Conservation (phyloP, 2,797 vertebrate species). For the Poeciliopsis infans region DNA sequence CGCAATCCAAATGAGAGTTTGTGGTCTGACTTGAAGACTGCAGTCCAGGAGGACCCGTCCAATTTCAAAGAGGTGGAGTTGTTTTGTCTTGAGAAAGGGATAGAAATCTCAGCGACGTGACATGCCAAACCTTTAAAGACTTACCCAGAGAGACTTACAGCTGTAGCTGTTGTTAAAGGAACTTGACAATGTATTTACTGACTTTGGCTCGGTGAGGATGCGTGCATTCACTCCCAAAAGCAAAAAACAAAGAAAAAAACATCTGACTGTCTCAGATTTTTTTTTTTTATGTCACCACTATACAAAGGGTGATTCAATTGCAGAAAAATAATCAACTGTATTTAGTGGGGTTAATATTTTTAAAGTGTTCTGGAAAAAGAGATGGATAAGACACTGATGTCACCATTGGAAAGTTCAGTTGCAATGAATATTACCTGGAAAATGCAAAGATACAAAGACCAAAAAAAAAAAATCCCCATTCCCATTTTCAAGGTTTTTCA, state of each 20-base stretch:
- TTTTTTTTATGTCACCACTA: neutral
- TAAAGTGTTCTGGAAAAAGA: neutral
- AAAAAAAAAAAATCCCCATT: neutral
- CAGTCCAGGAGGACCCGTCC: neutral
- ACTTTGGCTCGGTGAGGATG: neutral
- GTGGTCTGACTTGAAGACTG: neutral
- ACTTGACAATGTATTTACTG: neutral
- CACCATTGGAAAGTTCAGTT: neutral
- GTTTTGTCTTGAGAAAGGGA: neutral
- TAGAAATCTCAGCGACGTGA: neutral
- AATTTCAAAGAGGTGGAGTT: neutral
- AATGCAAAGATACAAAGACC: neutral
- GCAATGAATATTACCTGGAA: neutral
- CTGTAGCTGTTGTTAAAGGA: neutral
- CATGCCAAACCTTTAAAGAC: neutral
- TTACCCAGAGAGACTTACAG: neutral
- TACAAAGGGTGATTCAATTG: neutral
- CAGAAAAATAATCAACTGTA: neutral
- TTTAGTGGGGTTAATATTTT: neutral
- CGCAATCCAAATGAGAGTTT: neutral
- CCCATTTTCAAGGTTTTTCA: neutral
- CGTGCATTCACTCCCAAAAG: neutral
- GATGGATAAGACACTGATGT: neutral
- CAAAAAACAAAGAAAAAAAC: neutral
- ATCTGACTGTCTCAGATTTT: neutral